These are phyloP conservation scores for Chloroceryle amazona DNA, from an alignment of 2,797 vertebrate species.

Conservation along the genomic window DNA sequence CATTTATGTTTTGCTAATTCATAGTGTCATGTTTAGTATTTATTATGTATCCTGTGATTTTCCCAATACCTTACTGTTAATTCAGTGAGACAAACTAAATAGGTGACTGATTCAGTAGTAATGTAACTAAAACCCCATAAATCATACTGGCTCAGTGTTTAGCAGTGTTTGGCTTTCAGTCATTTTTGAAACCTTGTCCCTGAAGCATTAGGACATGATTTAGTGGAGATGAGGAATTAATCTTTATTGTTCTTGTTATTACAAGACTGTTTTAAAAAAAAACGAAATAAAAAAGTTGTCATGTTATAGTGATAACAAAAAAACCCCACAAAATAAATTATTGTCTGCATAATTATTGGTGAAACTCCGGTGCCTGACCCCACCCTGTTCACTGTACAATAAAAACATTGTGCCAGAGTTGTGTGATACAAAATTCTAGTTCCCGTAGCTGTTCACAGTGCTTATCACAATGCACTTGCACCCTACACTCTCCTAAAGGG, in stretches of 20 bases:
- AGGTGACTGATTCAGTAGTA: neutral
- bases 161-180: neutral
- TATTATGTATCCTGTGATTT: neutral
- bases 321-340: fast-evolving
- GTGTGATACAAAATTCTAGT: neutral
- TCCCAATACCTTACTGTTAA: neutral
- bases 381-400: fast-evolving
- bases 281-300: neutral
- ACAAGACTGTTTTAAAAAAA: neutral
- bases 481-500: neutral
- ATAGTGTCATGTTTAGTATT: neutral
- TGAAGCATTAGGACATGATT: neutral
- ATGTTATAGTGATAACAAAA: neutral
- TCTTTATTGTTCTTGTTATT: neutral
- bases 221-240: neutral
- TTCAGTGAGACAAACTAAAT: constrained; percentile 11
- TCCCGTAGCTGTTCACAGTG: neutral
- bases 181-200: neutral
- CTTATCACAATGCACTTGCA: neutral
- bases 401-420: neutral
- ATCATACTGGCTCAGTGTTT: constrained; percentile 10
- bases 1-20: constrained; percentile 4
- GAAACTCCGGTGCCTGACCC: neutral
- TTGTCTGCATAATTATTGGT: neutral
- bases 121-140: constrained; percentile 3